Evolutionary conservation across 1,140 invertebrate species (phyloP).

Genomic region (Solenopsis fugax): DNA sequence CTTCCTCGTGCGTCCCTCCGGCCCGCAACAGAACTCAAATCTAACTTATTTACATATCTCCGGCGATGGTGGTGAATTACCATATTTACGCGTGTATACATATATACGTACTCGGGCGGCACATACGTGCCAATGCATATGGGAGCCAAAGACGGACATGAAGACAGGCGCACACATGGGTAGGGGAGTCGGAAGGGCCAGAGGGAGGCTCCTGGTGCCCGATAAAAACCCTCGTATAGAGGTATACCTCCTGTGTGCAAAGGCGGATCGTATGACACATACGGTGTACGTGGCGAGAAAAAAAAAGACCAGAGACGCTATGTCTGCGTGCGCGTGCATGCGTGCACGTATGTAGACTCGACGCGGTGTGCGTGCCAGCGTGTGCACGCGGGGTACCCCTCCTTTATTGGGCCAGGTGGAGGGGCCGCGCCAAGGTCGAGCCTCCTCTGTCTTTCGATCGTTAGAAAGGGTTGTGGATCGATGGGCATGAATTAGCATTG

Average conservation of each 20-base stretch:
- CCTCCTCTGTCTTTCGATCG: constrained; percentile 80
- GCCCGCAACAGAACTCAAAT: constrained; percentile 85
- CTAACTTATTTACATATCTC: constrained; percentile 86
- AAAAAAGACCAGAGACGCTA: constrained; percentile 51
- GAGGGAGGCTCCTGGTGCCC: constrained; percentile 42
- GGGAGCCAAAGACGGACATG: constrained; percentile 57
- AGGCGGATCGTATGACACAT: constrained; percentile 81
- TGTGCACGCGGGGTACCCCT: constrained; percentile 57
- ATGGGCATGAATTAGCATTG: constrained; percentile 85
- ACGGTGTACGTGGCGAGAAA: constrained; percentile 66
- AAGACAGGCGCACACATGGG: constrained; percentile 29
- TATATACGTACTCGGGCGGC: constrained; percentile 29
- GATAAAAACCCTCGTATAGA: constrained; percentile 74
- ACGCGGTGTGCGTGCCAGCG: not conserved
- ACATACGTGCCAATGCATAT: constrained; percentile 69
- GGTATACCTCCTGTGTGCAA: constrained; percentile 63
- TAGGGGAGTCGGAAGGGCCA: constrained; percentile 15
- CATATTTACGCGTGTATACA: constrained; percentile 80
- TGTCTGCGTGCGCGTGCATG: constrained; percentile 46
- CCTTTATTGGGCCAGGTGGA: constrained; percentile 84
- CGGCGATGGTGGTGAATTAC: constrained; percentile 84
- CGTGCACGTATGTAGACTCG: not conserved
- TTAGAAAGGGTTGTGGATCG: constrained; percentile 84
- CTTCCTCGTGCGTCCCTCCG: constrained; percentile 64
- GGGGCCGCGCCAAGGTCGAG: constrained; percentile 82